Evolutionary conservation across 2,888 invertebrate species (phyloP).

Genomic region (Eupithecia vulgata): DNA sequence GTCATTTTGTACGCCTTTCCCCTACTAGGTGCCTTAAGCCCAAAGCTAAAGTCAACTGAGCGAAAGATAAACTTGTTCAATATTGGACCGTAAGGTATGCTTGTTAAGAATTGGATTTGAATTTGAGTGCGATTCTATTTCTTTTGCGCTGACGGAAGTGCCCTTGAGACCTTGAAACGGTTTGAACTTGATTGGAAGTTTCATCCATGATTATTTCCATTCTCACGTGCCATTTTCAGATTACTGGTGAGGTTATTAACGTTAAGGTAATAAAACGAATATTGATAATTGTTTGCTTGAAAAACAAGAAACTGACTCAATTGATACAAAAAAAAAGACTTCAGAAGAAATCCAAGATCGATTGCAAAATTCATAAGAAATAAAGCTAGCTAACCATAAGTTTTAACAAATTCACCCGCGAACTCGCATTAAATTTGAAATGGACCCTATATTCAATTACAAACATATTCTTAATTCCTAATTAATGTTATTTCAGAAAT

Average conservation of each 20-base stretch:
- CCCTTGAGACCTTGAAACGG: slow-evolving; percentile 33
- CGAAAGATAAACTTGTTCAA: slow-evolving; percentile 22
- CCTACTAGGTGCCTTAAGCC: neutral
- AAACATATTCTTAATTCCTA: no score
- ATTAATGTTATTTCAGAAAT: no score
- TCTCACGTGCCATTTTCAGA: slow-evolving; percentile 17
- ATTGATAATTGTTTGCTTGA: no score
- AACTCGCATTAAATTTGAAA: no score
- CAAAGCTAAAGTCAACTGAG: slow-evolving; percentile 25
- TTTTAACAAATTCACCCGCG: no score
- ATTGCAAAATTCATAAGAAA: no score
- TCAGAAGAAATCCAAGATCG: no score
- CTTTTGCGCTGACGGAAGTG: slow-evolving; percentile 32
- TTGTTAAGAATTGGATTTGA: slow-evolving; percentile 25
- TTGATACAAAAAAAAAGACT: no score
- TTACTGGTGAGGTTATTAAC: slow-evolving; percentile 5
- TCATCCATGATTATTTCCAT: slow-evolving; percentile 1
- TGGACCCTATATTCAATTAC: no score
- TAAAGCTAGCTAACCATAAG: no score
- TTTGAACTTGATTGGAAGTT: slow-evolving; percentile 29
- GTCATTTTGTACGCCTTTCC: no score
- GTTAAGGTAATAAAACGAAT: neutral
- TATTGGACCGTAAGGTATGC: slow-evolving; percentile 25
- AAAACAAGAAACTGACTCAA: no score
- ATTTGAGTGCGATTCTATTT: slow-evolving; percentile 23